Percentiles rank a stretch among this genome's conserved stretches.
Evolutionary conservation across 2,888 invertebrate species (phyloP).

Genomic region (Mythimna lalbum): DNA sequence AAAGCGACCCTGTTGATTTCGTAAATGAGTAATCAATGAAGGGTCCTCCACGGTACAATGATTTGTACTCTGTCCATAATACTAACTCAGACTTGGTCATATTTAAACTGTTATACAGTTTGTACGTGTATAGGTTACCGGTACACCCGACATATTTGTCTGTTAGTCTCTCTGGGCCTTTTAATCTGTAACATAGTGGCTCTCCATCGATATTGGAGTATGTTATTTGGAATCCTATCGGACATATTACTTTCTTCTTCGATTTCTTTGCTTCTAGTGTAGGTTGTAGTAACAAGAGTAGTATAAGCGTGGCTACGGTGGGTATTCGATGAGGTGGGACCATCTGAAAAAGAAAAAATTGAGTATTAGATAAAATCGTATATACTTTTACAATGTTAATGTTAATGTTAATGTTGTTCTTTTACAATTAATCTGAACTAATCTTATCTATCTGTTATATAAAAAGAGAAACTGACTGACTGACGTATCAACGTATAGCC

Average conservation of each 20-base stretch:
- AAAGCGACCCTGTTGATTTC: slow-evolving; percentile 72
- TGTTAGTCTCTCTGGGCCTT: slow-evolving; percentile 80
- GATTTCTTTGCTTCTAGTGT: slow-evolving; percentile 65
- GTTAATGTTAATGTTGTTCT: too few relatives aligned
- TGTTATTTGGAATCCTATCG: slow-evolving; percentile 80
- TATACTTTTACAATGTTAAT: neutral
- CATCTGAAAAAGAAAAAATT: slow-evolving; percentile 76
- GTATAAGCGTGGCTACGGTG: slow-evolving; percentile 62
- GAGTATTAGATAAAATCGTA: neutral
- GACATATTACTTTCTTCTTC: slow-evolving; percentile 71
- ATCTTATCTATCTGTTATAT: too few relatives aligned
- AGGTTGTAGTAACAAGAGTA: slow-evolving; percentile 68
- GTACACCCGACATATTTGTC: slow-evolving; percentile 82
- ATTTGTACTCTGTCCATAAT: slow-evolving; percentile 86
- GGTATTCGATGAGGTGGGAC: slow-evolving; percentile 63
- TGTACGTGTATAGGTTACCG: slow-evolving; percentile 80
- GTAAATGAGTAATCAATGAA: slow-evolving; percentile 84
- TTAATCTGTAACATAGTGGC: slow-evolving; percentile 80
- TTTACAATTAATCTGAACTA: too few relatives aligned
- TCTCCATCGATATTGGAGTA: slow-evolving; percentile 66
- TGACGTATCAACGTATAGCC: too few relatives aligned
- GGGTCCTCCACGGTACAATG: slow-evolving; percentile 83
- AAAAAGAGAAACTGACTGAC: too few relatives aligned
- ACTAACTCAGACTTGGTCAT: slow-evolving; percentile 70
- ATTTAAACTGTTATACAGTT: slow-evolving; percentile 75